Evolutionary conservation across 2,113 vertebrate species (phyloP).

Genomic region (Syngnathus floridae): DNA sequence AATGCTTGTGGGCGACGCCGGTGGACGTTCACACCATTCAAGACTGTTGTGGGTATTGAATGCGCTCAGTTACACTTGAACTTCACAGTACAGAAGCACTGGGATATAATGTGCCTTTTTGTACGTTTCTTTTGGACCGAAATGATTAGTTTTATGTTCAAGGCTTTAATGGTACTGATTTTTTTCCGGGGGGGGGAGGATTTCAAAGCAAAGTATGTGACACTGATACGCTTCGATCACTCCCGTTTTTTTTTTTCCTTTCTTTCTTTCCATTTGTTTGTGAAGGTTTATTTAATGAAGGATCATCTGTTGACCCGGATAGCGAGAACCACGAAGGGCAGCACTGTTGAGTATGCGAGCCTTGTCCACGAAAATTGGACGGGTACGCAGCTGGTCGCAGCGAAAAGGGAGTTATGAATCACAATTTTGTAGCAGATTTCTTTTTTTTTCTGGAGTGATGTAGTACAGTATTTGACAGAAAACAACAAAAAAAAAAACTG

Average conservation of each 20-base stretch:
- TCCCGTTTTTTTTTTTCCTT: constrained; percentile 49
- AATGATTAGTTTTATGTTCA: constrained; percentile 99
- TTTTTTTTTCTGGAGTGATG: constrained; percentile 66
- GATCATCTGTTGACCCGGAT: constrained; percentile 72
- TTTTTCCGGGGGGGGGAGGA: constrained; percentile 72
- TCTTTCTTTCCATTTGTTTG: constrained; percentile 85
- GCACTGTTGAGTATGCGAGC: constrained; percentile 87
- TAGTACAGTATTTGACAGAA: constrained; percentile 86
- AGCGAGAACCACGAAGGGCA: constrained; percentile 74
- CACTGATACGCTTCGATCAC: constrained; percentile 85
- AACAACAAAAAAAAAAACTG: constrained; percentile 62
- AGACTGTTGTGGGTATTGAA: constrained; percentile 77
- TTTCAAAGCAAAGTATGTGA: constrained; percentile 81
- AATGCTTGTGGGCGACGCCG: constrained; percentile 86
- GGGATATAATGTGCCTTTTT: constrained; percentile 99
- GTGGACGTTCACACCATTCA: constrained; percentile 83
- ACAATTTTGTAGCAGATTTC: constrained; percentile 85
- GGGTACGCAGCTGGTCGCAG: constrained; percentile 89
- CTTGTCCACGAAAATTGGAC: constrained; percentile 73
- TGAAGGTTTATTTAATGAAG: constrained; percentile 81
- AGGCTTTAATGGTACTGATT: constrained; percentile 99
- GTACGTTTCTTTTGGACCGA: constrained; percentile 97
- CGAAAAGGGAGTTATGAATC: constrained; percentile 93
- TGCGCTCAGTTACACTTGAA: constrained; percentile 99
- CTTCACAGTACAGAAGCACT: constrained; percentile 99